Evolutionary conservation across 2,797 vertebrate genomes (phyloP).

Genomic region (Coccyzus lansbergi): DNA sequence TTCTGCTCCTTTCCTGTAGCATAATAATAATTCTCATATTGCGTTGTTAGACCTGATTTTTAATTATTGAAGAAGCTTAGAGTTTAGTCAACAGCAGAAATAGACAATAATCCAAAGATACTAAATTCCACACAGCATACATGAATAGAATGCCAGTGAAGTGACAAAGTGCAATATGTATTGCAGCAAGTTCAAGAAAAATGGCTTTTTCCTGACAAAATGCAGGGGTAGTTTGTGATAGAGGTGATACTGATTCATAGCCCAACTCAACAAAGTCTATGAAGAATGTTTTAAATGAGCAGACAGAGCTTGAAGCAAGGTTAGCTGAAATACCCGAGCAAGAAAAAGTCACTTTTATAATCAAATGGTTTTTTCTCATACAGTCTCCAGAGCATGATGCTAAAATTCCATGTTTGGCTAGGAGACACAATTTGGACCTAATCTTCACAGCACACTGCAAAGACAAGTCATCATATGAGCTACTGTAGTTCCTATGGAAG

Average conservation of each 20-base stretch:
- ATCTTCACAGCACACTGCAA: not conserved
- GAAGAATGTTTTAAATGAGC: not conserved
- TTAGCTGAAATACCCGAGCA: not conserved
- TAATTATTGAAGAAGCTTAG: not conserved
- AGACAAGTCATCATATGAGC: not conserved
- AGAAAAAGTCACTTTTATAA: not conserved
- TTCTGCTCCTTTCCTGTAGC: not conserved
- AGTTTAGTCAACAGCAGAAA: not conserved
- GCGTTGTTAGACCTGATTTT: not conserved
- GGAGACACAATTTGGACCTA: not conserved
- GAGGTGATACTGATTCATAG: not conserved
- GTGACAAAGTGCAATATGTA: not conserved
- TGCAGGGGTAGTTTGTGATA: not conserved
- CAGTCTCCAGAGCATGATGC: not conserved
- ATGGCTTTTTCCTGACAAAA: not conserved
- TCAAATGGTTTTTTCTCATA: not conserved
- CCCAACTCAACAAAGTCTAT: not conserved
- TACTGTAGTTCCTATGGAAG: not conserved
- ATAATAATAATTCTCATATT: not conserved
- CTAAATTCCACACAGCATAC: not conserved
- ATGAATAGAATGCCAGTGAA: not conserved
- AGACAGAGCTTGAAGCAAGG: not conserved
- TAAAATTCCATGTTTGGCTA: not conserved
- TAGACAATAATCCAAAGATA: not conserved
- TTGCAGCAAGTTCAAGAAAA: not conserved